Percentiles rank a stretch among this genome's conserved stretches.
phyloP scores from a whole-genome alignment of 2,113 vertebrate species.

The Choloepus hoffmanni region DNA sequence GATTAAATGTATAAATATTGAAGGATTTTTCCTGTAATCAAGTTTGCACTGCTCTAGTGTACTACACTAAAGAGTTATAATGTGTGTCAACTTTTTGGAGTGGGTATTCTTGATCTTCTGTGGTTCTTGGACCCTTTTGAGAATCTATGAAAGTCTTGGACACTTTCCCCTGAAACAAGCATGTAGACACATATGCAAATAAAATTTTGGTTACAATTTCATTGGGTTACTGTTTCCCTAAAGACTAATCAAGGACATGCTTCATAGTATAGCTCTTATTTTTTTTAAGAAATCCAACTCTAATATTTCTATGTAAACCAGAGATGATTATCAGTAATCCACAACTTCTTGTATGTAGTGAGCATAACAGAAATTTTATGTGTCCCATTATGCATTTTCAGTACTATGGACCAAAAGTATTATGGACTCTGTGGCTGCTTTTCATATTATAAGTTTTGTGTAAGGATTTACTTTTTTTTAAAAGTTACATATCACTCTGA shows the following conservation, averaged over 20 bases:
- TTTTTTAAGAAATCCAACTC: background rate
- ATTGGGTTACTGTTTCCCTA: background rate
- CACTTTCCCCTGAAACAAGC: background rate
- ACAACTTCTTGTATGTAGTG: background rate
- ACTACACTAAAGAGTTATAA: background rate
- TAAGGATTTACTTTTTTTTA: background rate
- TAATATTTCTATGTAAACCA: conserved; percentile 6
- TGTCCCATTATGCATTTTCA: background rate
- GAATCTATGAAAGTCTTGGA: background rate
- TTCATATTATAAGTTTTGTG: background rate
- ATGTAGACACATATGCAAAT: background rate
- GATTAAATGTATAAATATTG: background rate
- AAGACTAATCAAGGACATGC: background rate
- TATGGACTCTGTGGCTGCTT: background rate
- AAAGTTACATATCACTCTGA: background rate
- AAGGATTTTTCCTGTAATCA: background rate
- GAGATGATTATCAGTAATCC: background rate
- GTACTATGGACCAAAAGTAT: background rate
- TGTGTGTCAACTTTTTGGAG: background rate
- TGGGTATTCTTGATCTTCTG: background rate
- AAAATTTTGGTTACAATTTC: background rate
- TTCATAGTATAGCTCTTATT: background rate
- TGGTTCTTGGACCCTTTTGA: background rate
- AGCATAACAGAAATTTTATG: background rate
- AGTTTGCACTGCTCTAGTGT: background rate